A percentile compares a stretch with the other conserved stretches of the same genome.
Evolutionary conservation across 1,140 invertebrate genomes (phyloP).

Genomic region (Micrasema minimum): DNA sequence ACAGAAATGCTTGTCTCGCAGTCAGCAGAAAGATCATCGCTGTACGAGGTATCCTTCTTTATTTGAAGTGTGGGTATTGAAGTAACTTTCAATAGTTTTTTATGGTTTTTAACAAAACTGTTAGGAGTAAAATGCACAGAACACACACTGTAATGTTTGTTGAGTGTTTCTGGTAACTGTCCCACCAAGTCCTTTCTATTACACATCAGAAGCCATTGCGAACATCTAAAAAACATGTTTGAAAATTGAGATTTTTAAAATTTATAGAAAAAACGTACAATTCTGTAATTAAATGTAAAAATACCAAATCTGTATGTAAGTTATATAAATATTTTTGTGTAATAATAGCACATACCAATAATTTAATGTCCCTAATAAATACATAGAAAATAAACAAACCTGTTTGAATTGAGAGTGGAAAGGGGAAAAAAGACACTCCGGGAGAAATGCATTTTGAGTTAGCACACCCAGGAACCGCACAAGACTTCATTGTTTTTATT

Average conservation of each 20-base stretch:
- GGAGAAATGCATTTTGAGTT: slow-evolving; percentile 12
- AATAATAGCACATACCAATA: too few relatives aligned
- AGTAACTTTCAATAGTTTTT: slow-evolving; percentile 27
- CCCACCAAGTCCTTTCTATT: slow-evolving; percentile 37
- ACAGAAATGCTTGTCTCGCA: slow-evolving; percentile 21
- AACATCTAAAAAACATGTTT: slow-evolving; percentile 27
- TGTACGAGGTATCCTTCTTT: slow-evolving; percentile 14
- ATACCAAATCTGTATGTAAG: too few relatives aligned
- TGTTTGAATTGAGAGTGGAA: slow-evolving; percentile 28
- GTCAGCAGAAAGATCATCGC: slow-evolving; percentile 6
- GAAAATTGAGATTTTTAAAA: background rate
- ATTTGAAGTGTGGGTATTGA: slow-evolving; percentile 23
- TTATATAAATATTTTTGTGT: too few relatives aligned
- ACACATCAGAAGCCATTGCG: slow-evolving; percentile 41
- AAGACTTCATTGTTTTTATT: slow-evolving; percentile 13
- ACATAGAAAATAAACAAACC: too few relatives aligned
- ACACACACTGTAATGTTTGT: slow-evolving; percentile 32
- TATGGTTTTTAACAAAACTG: slow-evolving; percentile 40
- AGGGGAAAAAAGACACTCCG: slow-evolving; percentile 29
- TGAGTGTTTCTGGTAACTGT: slow-evolving; percentile 16
- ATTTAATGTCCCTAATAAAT: too few relatives aligned
- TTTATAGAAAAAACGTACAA: too few relatives aligned
- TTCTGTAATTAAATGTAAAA: too few relatives aligned
- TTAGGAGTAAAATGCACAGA: slow-evolving; percentile 33
- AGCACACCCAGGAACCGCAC: slow-evolving; percentile 26